phyloP scores from a whole-genome alignment of 2,888 invertebrate genomes.

The Macaria notata region DNA sequence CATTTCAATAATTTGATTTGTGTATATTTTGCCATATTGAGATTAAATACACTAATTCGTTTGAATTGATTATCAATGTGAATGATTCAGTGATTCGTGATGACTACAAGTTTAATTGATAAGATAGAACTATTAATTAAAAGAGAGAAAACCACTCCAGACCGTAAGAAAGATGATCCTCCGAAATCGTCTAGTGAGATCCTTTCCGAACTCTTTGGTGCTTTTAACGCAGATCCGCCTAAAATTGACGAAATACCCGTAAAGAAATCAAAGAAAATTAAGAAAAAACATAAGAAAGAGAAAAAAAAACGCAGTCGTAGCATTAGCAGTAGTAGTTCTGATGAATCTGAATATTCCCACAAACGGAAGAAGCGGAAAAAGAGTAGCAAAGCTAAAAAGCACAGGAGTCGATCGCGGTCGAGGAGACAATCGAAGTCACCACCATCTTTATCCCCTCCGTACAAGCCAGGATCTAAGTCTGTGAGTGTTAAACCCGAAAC shows the following conservation, averaged over 20 bases:
- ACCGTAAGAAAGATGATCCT: conserved; percentile 67
- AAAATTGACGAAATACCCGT: conserved; percentile 69
- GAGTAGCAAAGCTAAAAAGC: conserved; percentile 64
- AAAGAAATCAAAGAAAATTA: conserved; percentile 79
- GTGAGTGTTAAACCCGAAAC: conserved; percentile 42
- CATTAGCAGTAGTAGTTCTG: conserved; percentile 67
- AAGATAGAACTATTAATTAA: conserved; percentile 74
- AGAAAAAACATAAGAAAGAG: conserved; percentile 85
- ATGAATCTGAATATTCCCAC: conserved; percentile 73
- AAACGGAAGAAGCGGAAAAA: conserved; percentile 84
- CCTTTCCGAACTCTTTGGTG: conserved; percentile 90
- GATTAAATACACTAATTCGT: too few relatives aligned
- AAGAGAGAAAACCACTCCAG: conserved; percentile 72
- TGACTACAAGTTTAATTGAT: conserved; percentile 67
- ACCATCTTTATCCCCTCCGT: conserved; percentile 54
- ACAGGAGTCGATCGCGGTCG: conserved; percentile 48
- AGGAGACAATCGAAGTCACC: conserved; percentile 51
- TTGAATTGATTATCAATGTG: too few relatives aligned
- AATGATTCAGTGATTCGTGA: conserved; percentile 16
- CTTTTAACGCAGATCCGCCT: conserved; percentile 88
- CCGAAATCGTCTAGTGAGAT: conserved; percentile 90
- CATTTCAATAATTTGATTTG: too few relatives aligned
- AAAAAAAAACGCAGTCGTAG: conserved; percentile 74
- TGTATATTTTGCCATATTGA: too few relatives aligned
- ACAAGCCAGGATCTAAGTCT: conserved; percentile 47